Conservation (phyloP, 2,113 vertebrate genomes). For the Ascaphus truei region DNA sequence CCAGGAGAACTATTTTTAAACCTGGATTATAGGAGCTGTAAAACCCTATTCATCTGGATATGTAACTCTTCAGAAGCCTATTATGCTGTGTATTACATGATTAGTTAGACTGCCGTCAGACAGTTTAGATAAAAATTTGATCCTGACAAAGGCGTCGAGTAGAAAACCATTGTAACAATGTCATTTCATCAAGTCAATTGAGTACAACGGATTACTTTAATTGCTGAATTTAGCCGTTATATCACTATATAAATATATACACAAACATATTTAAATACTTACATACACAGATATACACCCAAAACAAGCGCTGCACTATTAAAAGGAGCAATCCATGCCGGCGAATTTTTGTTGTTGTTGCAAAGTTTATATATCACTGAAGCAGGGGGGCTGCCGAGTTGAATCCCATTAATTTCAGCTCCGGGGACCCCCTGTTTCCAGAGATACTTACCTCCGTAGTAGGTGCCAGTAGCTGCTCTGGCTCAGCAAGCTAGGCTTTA, state of each 20-base stretch:
- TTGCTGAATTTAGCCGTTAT: background rate
- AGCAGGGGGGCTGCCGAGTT: no score
- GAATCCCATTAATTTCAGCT: no score
- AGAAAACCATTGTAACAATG: background rate
- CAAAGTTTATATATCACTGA: no score
- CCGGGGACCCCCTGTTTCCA: no score
- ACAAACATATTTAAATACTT: no score
- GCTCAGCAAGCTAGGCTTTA: no score
- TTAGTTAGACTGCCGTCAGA: constrained; percentile 9
- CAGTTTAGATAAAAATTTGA: constrained; percentile 12
- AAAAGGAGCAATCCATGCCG: no score
- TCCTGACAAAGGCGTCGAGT: constrained; percentile 11
- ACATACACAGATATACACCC: no score
- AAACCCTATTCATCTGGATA: background rate
- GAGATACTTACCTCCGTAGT: no score
- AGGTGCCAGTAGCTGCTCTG: no score
- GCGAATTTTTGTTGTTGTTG: no score
- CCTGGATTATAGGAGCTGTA: constrained; percentile 17
- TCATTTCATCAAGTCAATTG: constrained; percentile 17
- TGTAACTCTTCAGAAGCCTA: constrained; percentile 16
- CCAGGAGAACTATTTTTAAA: constrained; percentile 17
- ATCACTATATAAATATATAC: background rate
- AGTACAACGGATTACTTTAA: constrained; percentile 3
- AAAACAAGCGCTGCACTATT: no score
- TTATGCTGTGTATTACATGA: constrained; percentile 10